Base-by-base conservation (phyloP, 1,140 invertebrate species). In the Zelostemma sp. region DNA sequence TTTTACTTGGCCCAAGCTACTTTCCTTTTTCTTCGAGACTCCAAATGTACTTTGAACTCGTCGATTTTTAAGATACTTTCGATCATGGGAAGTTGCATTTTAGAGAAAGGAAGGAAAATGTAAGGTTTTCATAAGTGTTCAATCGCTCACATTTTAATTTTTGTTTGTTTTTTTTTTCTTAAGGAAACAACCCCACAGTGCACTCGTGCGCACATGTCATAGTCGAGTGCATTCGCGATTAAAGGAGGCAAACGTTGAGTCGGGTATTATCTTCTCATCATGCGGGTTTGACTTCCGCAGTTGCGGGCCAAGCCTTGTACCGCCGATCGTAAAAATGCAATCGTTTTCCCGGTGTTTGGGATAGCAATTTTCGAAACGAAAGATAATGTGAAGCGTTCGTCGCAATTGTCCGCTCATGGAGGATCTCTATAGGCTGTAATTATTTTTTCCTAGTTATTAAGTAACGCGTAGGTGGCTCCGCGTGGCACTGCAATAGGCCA, bases 381-480 rank as follows among this genome's bases (percentile, higher is more conserved):
- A 41, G 15, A 15, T 41, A 15, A 41, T 6, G 6, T 41, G 14
- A 41, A 15, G 15, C 40, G 40, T 41, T 38, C 35, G 35, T 41
- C 14, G 6, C 1, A 41, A 41, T 41, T 15, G 14, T 41, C 40
- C 14, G 40, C 40, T 41, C 14, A 41, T 41, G 40, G 15, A 41
- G n/a, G 40, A 41, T 41, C 40, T 41, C 40, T 41, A 41, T 41
- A 41, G 40, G 40, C 40, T 41, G 40, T 41, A 41, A 41, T 41
- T 41, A 41, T 15, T 12, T 41, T 41, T 12, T 14, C 40, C 40
- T 41, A 41, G 40, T 11, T 38, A 12, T 15, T 41, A 41, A 41
- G 40, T 5, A 41, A 41, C 40, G 40, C 15, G 40, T 41, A 41
- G 40, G 1, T 41, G 14, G 40, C 14, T 41, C 11, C 15, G 14